Percentiles rank a stretch among this genome's conserved stretches.
Evolutionary conservation across 2,888 invertebrate species (phyloP).

Genomic region (Xylota segnis): DNA sequence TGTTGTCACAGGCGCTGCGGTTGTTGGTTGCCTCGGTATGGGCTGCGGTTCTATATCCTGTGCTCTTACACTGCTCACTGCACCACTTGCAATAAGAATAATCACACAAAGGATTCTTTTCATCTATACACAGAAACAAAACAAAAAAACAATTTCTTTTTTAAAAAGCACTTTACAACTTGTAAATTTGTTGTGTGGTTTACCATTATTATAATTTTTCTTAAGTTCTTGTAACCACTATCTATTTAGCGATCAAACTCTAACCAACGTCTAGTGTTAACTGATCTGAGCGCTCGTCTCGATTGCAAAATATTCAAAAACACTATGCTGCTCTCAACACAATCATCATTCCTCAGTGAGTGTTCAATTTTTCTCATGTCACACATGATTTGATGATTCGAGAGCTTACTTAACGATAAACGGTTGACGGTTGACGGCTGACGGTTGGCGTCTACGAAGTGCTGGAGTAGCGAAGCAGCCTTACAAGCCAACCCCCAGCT

Average conservation of each 20-base stretch:
- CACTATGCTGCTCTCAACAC: conserved; percentile 39
- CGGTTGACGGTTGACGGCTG: too few species aligned
- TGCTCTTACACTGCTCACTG: conserved; percentile 7
- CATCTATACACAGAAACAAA: conserved; percentile 20
- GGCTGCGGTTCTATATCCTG: conserved; percentile 54
- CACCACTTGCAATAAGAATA: conserved; percentile 30
- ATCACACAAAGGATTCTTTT: conserved; percentile 18
- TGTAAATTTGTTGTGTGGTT: not conserved
- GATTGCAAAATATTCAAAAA: conserved; percentile 53
- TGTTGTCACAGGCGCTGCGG: conserved; percentile 16
- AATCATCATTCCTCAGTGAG: conserved; percentile 61
- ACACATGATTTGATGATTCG: conserved; percentile 56
- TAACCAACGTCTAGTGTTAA: conserved; percentile 45
- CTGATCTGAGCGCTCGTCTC: conserved; percentile 48
- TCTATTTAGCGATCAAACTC: conserved; percentile 54
- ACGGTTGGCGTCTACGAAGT: conserved; percentile 45
- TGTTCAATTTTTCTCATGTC: conserved; percentile 58
- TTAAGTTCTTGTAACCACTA: conserved; percentile 6
- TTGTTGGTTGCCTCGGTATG: conserved; percentile 17
- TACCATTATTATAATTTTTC: conserved; percentile 56
- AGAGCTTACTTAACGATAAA: conserved; percentile 55
- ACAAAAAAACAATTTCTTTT: too few species aligned
- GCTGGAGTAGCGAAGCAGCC: conserved; percentile 28
- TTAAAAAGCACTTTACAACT: not conserved
- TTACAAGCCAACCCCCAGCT: conserved; percentile 25